Conservation (phyloP, 2,113 vertebrate genomes). For the Perca flavescens region DNA sequence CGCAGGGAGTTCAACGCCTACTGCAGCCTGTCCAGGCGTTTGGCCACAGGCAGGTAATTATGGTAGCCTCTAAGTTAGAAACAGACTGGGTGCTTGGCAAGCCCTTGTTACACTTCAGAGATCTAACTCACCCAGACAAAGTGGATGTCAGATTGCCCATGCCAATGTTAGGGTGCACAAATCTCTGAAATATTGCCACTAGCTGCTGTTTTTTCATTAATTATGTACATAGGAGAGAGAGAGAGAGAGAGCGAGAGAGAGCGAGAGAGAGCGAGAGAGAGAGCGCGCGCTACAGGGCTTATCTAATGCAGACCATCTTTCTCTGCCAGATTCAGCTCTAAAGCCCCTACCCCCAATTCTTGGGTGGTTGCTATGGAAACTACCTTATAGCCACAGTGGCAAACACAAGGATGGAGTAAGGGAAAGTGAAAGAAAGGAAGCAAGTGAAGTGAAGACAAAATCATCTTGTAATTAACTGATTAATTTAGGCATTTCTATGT, state of each 20-base stretch:
- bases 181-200: slow-evolving; percentile 35
- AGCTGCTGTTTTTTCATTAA: slow-evolving; percentile 56
- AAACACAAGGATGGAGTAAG: slow-evolving; percentile 59
- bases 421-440: slow-evolving; percentile 40
- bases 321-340: slow-evolving; percentile 60
- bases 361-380: slow-evolving; percentile 83
- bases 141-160: background rate
- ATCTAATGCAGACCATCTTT: slow-evolving; percentile 72
- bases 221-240: slow-evolving; percentile 18
- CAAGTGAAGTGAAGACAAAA: background rate
- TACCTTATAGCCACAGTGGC: slow-evolving; percentile 65
- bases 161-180: slow-evolving; percentile 5
- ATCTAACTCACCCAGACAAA: slow-evolving; percentile 40
- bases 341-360: slow-evolving; percentile 76
- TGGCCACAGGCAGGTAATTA: slow-evolving; percentile 69
- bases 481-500: background rate
- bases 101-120: slow-evolving; percentile 22
- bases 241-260: background rate
- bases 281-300: slow-evolving; percentile 44
- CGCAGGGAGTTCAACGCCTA: slow-evolving; percentile 29
- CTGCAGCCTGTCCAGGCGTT: slow-evolving; percentile 32
- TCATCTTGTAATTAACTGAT: background rate
- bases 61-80: slow-evolving; percentile 55
- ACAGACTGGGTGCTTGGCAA: slow-evolving; percentile 27
- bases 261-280: background rate